Percentiles rank a stretch among this genome's conserved stretches.
Conservation (phyloP, 2,888 invertebrate species). For the Miltochrista miniata region DNA sequence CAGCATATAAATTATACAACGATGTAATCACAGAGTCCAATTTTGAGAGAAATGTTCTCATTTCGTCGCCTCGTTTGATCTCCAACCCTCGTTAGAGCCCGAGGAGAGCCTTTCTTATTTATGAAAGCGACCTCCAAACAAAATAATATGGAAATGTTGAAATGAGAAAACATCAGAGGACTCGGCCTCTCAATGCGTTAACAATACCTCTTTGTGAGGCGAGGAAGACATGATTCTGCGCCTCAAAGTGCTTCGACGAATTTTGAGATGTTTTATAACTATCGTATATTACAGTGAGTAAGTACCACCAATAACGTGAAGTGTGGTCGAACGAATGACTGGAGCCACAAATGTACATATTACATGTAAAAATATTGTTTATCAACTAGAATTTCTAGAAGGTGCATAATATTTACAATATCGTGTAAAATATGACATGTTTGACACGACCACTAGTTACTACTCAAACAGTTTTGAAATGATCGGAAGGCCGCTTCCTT, state of each 20-base stretch:
- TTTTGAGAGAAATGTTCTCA: slow-evolving; percentile 63
- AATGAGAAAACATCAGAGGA: slow-evolving; percentile 65
- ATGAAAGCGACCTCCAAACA: slow-evolving; percentile 42
- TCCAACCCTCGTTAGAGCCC: slow-evolving; percentile 44
- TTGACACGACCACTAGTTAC: no score
- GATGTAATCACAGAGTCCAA: slow-evolving; percentile 65
- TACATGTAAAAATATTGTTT: no score
- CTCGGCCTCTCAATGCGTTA: slow-evolving; percentile 55
- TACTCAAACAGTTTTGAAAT: no score
- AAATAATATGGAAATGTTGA: slow-evolving; percentile 75
- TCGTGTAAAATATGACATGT: no score
- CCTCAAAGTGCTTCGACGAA: background rate
- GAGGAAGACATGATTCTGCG: background rate
- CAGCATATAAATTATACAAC: slow-evolving; percentile 58
- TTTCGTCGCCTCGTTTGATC: slow-evolving; percentile 50
- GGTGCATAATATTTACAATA: no score
- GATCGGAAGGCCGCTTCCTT: no score
- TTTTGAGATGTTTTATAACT: background rate
- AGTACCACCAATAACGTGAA: no score
- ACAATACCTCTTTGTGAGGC: slow-evolving; percentile 56
- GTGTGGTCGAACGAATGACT: no score
- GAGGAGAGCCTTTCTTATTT: slow-evolving; percentile 24
- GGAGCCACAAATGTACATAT: no score
- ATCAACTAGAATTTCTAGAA: no score
- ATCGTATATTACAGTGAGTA: no score